Conservation (phyloP, 2,797 vertebrate species). For the Typhlichthys eigenmanni region DNA sequence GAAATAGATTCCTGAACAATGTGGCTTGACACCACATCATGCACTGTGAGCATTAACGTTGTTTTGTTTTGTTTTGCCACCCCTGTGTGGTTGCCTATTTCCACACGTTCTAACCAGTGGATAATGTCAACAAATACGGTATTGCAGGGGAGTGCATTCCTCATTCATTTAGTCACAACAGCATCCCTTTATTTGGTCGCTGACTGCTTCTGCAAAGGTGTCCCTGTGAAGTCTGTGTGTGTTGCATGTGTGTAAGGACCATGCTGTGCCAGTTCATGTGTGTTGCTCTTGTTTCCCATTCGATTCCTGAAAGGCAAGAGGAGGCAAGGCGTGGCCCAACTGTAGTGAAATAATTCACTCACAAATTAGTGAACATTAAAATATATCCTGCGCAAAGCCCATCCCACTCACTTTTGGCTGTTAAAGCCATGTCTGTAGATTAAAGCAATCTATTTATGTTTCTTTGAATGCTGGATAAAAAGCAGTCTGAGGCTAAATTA, state of each 20-base stretch:
- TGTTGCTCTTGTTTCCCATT: conserved; percentile 46
- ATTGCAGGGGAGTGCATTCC: conserved; percentile 33
- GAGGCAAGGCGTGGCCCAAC: conserved; percentile 19
- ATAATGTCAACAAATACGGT: conserved; percentile 28
- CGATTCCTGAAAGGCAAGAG: conserved; percentile 59
- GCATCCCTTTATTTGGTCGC: conserved; percentile 31
- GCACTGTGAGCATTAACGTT: conserved; percentile 46
- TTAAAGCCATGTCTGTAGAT: neutral
- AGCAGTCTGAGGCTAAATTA: neutral
- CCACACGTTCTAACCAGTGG: conserved; percentile 29
- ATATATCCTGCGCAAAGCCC: conserved; percentile 33
- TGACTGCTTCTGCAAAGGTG: conserved; percentile 40
- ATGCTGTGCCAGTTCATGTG: conserved; percentile 20
- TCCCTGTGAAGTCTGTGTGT: conserved; percentile 20
- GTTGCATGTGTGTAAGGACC: conserved; percentile 20
- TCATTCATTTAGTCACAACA: conserved; percentile 31
- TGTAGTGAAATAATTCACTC: conserved; percentile 22
- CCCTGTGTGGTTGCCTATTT: conserved; percentile 26
- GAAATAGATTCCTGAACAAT: conserved; percentile 66
- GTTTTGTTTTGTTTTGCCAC: conserved; percentile 41
- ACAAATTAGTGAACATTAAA: conserved; percentile 78
- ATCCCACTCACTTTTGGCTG: neutral
- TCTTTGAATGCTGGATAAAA: neutral
- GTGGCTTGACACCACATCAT: conserved; percentile 44
- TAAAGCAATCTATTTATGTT: neutral